These are phyloP conservation scores for Cosmorhoe ocellata DNA, from an alignment of 2,888 invertebrate species.

Conservation along the genomic window DNA sequence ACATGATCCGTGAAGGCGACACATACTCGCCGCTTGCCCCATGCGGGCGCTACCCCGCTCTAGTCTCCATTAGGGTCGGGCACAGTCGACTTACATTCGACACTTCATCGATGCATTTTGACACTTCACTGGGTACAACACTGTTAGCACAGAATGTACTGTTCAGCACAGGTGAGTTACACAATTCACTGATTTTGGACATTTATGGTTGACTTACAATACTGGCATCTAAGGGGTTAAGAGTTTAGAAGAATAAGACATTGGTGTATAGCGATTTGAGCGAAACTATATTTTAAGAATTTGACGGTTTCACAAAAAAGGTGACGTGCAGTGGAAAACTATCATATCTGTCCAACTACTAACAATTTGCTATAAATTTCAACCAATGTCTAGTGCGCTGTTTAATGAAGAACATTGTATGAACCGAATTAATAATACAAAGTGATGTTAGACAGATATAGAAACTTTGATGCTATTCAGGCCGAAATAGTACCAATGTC, in stretches of 20 bases:
- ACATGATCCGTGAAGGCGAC: conserved; percentile 88
- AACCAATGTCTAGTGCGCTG: no score
- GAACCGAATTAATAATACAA: no score
- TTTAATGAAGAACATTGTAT: no score
- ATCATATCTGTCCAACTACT: no score
- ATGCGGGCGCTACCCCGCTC: conserved; percentile 83
- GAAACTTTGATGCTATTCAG: no score
- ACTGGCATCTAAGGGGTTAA: conserved; percentile 39
- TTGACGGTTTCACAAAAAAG: no score
- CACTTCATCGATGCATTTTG: conserved; percentile 40
- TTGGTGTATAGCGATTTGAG: no score
- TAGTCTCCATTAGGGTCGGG: conserved; percentile 65
- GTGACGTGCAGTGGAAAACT: no score
- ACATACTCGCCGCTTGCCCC: conserved; percentile 92
- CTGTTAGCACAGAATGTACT: conserved; percentile 46
- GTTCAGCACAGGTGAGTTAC: conserved; percentile 35
- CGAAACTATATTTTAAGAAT: no score
- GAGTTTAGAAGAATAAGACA: not conserved
- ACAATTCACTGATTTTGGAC: conserved; percentile 19
- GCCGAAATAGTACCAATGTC: no score
- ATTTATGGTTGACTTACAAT: conserved; percentile 45
- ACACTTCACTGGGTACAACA: conserved; percentile 55
- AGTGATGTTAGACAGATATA: no score
- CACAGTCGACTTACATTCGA: conserved; percentile 50
- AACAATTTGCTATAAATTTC: no score